Conservation (phyloP, 92 coral and sea anemone species). For the Actinostola sp. region DNA sequence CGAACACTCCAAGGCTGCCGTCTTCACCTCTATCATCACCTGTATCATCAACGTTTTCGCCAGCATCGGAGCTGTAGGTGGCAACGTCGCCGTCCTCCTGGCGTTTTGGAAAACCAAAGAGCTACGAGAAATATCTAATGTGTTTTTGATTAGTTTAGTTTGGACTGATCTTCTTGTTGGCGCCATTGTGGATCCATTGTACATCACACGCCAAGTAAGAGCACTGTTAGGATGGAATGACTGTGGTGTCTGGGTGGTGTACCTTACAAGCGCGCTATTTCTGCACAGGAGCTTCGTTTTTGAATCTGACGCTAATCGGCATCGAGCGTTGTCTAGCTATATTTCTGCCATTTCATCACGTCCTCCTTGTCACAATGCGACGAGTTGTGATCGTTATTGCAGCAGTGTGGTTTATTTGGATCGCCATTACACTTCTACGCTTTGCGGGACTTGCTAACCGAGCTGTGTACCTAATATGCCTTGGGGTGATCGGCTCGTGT, state of each 20-base stretch:
- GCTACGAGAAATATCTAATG: conserved; percentile 28
- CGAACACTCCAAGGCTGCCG: conserved; percentile 29
- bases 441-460: conserved; percentile 24
- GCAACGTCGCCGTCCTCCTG: conserved; percentile 32
- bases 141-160: conserved; percentile 33
- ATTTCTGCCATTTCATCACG: conserved; percentile 34
- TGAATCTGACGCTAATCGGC: conserved; percentile 27
- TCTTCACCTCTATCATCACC: conserved; percentile 26
- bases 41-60: conserved; percentile 40
- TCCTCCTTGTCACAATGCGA: conserved; percentile 20
- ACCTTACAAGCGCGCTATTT: conserved; percentile 30
- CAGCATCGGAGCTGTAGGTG: conserved; percentile 14
- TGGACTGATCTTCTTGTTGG: conserved; percentile 47
- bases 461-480: conserved; percentile 35
- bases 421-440: conserved; percentile 30
- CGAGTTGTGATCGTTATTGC: conserved; percentile 26
- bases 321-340: conserved; percentile 48
- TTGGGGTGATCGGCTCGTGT: conserved; percentile 12
- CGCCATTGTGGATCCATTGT: conserved; percentile 35
- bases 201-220: conserved; percentile 24
- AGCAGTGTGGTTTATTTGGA: conserved; percentile 41
- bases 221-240: conserved; percentile 30
- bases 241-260: conserved; percentile 46
- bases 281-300: conserved; percentile 42
- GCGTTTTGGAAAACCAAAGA: conserved; percentile 42